Evolutionary conservation across 2,888 invertebrate species (phyloP), one percentile per base, ranked within the genome.

Genomic region (Nomada ruficornis): DNA sequence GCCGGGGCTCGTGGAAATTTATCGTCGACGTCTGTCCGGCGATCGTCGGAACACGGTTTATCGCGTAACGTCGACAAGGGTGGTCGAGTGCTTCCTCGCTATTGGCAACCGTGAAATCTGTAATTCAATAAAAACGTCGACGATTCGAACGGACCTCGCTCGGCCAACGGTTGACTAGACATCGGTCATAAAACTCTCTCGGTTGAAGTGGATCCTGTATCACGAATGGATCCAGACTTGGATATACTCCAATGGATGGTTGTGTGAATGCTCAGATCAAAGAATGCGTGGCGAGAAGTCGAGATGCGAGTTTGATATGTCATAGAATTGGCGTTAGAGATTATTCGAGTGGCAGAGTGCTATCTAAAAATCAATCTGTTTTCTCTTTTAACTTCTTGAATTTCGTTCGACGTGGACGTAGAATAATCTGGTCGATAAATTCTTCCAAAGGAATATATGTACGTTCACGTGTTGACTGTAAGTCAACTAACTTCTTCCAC

Each of bases 71-170:
- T 74, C 69, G 71, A 76, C 82, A 62, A 70, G 15, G 50, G 47
- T n/a, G 26, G 50, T 50, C 23, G 52, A 23, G 36, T 76, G 47
- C 57, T 29, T 13, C 26, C 50, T 26, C 65, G 60, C 60, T 47
- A 65, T 59, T 44, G 76, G 62, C 60, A 54, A 82, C 63, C 77
- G 81, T 20, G 60, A 79, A 86, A 86, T 89, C 83, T 86, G 82
- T 82, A 77, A 89, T 86, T 84, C 86, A 79, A 84, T 87, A 75
- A 83, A 76, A 69, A 23, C 59, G 20, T 20, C 47, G 18, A 11
- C 29, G 42, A 42, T 54, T 4, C 18, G 23, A 5, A 15, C 5
- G 10, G 18, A 29, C 2, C 26, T 67, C 36, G 54, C 29, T 54
- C 20, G 15, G 7, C 11, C 9, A 20, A 15, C 20, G 44, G 15